Conservation (phyloP, 2,113 vertebrate genomes). For the Rhinolophus sinicus region DNA sequence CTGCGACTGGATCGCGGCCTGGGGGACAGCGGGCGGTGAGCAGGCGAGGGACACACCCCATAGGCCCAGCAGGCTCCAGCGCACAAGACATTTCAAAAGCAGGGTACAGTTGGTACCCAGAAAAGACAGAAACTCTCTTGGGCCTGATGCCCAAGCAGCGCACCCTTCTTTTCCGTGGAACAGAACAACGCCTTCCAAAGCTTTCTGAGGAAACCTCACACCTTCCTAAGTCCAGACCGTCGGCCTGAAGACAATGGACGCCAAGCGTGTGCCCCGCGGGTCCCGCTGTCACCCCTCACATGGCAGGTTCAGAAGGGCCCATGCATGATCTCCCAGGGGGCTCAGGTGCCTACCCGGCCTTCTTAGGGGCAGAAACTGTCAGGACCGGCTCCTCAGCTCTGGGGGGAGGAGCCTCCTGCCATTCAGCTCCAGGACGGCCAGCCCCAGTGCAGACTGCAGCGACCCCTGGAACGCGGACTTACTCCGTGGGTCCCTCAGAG, state of each 20-base stretch:
- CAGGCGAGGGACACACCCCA: conserved; percentile 62
- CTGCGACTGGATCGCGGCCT: conserved; percentile 99
- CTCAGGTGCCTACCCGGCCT: not conserved
- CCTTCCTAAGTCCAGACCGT: not conserved
- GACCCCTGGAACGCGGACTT: no score
- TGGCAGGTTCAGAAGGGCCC: not conserved
- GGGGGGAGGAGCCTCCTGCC: not conserved
- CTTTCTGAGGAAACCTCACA: not conserved
- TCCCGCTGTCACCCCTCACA: not conserved
- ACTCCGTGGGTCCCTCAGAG: no score
- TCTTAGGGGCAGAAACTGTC: not conserved
- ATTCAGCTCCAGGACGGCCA: not conserved
- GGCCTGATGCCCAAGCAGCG: no score
- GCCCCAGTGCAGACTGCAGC: no score
- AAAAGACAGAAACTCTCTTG: not conserved
- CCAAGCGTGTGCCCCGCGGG: not conserved
- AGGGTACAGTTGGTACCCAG: not conserved
- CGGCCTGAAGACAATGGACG: not conserved
- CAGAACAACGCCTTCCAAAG: not conserved
- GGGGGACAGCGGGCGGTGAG: not conserved
- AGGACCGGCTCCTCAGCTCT: not conserved
- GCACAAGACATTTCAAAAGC: not conserved
- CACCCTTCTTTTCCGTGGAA: not conserved
- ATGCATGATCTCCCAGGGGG: not conserved
- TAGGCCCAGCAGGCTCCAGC: not conserved